phyloP scores from a whole-genome alignment of 2,888 invertebrate genomes.

The Tenthredo scrophulariae region DNA sequence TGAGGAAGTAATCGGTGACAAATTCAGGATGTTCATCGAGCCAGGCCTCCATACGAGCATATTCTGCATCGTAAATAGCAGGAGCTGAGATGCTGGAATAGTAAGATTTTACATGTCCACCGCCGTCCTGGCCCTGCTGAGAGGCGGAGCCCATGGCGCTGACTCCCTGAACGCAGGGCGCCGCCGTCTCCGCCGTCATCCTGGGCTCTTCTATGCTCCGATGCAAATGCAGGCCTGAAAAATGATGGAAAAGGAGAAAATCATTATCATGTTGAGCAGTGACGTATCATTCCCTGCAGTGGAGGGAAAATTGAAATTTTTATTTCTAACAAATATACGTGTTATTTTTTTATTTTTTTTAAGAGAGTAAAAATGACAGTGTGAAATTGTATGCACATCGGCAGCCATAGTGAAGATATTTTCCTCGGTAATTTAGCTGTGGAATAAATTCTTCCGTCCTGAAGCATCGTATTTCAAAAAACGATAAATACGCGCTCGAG shows the following conservation, averaged over 20 bases:
- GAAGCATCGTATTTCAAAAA: constrained; percentile 30
- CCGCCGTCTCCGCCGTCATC: constrained; percentile 84
- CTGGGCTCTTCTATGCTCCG: constrained; percentile 92
- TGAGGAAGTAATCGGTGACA: constrained; percentile 95
- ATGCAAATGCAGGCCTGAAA: constrained; percentile 88
- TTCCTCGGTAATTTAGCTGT: neutral
- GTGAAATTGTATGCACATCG: constrained; percentile 7
- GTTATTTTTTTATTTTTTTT: neutral
- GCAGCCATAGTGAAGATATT: neutral
- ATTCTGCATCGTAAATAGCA: constrained; percentile 88
- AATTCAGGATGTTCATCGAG: constrained; percentile 98
- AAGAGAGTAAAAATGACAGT: neutral
- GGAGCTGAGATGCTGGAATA: constrained; percentile 65
- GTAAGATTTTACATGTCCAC: constrained; percentile 77
- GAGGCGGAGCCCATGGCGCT: constrained; percentile 75
- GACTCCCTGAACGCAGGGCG: constrained; percentile 83
- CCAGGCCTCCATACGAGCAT: constrained; percentile 96
- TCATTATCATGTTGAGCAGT: constrained; percentile 62
- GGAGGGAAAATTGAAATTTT: neutral
- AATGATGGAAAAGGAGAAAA: constrained; percentile 72
- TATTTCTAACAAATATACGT: neutral
- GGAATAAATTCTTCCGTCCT: constrained; percentile 31
- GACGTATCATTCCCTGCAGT: neutral
- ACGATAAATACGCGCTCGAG: constrained; percentile 45
- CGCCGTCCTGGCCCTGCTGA: constrained; percentile 70